These are phyloP conservation scores for Caenorhabditis tropicalis DNA, from an alignment of 1,140 invertebrate genomes.

Conservation along the genomic window DNA sequence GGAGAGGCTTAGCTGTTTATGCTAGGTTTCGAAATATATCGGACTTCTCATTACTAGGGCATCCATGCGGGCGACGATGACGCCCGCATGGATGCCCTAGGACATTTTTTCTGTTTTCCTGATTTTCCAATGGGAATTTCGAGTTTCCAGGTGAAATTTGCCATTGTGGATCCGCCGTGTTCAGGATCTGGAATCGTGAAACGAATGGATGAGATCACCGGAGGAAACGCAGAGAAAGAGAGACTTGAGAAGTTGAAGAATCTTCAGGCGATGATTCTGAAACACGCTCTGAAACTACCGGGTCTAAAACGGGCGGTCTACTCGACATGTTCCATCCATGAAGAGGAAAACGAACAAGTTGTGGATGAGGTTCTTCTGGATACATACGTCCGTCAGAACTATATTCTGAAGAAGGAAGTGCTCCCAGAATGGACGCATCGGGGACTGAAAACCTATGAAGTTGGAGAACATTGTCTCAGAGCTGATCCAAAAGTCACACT, in stretches of 20 bases:
- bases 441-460: slow-evolving; percentile 73
- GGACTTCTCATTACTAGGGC: too few species aligned
- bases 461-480: slow-evolving; percentile 79
- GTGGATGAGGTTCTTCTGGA: slow-evolving; percentile 74
- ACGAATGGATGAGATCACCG: slow-evolving; percentile 74
- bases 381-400: slow-evolving; percentile 42
- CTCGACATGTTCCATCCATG: slow-evolving; percentile 89
- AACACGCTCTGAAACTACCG: slow-evolving; percentile 86
- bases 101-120: too few species aligned
- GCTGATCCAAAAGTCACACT: slow-evolving; percentile 79
- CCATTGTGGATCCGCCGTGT: slow-evolving; percentile 93
- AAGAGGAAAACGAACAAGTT: slow-evolving; percentile 91
- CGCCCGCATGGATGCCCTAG: too few species aligned
- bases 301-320: slow-evolving; percentile 86
- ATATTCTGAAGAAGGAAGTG: slow-evolving; percentile 46
- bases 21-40: too few species aligned
- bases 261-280: slow-evolving; percentile 79
- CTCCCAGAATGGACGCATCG: slow-evolving; percentile 71
- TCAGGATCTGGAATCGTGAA: slow-evolving; percentile 84
- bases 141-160: slow-evolving; percentile 81
- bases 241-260: slow-evolving; percentile 80
- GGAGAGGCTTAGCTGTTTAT: too few species aligned
- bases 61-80: too few species aligned
- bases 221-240: slow-evolving; percentile 66
- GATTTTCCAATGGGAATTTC: background rate